Base-by-base conservation (phyloP, 64 coral and sea anemone genomes). In the Catalaphyllia jardinei region DNA sequence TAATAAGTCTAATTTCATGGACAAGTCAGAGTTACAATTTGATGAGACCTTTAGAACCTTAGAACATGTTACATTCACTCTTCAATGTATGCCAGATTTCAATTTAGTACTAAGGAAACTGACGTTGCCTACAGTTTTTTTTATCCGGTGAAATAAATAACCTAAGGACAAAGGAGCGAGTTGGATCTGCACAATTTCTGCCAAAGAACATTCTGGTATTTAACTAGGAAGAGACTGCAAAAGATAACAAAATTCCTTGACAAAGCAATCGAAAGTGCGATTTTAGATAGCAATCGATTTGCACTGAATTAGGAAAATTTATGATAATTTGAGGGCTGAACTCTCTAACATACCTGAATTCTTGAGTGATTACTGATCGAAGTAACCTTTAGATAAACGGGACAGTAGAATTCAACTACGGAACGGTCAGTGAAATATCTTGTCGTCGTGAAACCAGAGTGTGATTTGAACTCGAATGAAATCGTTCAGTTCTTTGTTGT, bases 401-500 rank as follows among this genome's bases (percentile, higher is more conserved):
- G 25, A n/a, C 25, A 22, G 4, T 10, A 25, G 22, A 25, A 0
- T 10, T n/a, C 1, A 18, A 49, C 31, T 24, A 8, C 20, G 29
- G 12, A 35, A 51, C 42, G 38, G 38, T 39, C 38, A 31, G 38
- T 27, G 31, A 31, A n/a, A 20, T n/a, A 31, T 9, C 7, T 60
- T 18, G 15, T 19, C 29, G 18, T 50, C 39, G 62, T 13, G 62
- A 30, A 83, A 71, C 35, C 35, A 84, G 1, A 14, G 24, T 16
- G 62, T 11, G 49, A 78, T 69, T 69, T 51, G 62, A 50, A 71
- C 35, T 28, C 46, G 4, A 38, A n/a, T 18, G 24, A n/a, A 0
- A 67, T 10, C 17, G 81, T 2, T 12, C 54, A 18, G 63, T 71
- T 84, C 81, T 84, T 84, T 84, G 81, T 84, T 76, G 20, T n/a